Evolutionary conservation across 2,888 invertebrate genomes (phyloP).

Genomic region (Ashinkailepas kermadecensis): DNA sequence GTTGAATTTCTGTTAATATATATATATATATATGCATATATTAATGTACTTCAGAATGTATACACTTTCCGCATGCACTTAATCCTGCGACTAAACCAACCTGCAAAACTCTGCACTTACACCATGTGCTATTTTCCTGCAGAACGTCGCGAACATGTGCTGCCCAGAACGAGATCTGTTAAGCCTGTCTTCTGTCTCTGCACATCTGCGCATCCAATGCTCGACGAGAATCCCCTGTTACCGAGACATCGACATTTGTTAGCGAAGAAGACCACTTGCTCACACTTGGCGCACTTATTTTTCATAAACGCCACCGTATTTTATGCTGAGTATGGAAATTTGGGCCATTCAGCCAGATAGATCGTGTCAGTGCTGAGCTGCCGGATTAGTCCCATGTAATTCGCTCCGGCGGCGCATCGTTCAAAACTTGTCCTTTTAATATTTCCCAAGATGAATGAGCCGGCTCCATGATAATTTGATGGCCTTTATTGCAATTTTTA

Average conservation of each 20-base stretch:
- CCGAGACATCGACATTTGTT: neutral
- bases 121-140: too few relatives aligned
- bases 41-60: too few relatives aligned
- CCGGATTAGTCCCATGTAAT: neutral
- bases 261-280: neutral
- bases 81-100: too few relatives aligned
- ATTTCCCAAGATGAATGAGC: neutral
- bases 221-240: neutral
- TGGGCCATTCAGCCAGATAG: slow-evolving; percentile 14
- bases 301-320: slow-evolving; percentile 20
- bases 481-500: slow-evolving; percentile 12
- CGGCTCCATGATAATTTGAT: slow-evolving; percentile 11
- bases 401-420: slow-evolving; percentile 5
- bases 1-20: too few relatives aligned
- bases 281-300: slow-evolving; percentile 22
- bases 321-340: slow-evolving; percentile 18
- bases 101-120: too few relatives aligned
- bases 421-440: slow-evolving; percentile 21
- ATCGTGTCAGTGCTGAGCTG: slow-evolving; percentile 18
- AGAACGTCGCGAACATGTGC: too few relatives aligned
- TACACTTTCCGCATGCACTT: too few relatives aligned
- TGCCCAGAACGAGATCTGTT: too few relatives aligned
- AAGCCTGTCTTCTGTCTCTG: too few relatives aligned
- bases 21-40: too few relatives aligned
- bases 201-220: too few relatives aligned